A percentile compares a stretch with the other conserved stretches of the same genome.
Conservation (phyloP, 2,113 vertebrate species). For the human region GRCh38 chr5:159205501-159206000, state of each 20-base stretch:
- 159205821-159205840: background rate
- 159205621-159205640: background rate
- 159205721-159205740: slow-evolving; percentile 44
- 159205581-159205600: slow-evolving; percentile 11
- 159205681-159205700: background rate
- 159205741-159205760: background rate
- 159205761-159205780: background rate
- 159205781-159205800: background rate
- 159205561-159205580: background rate
- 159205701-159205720: background rate
- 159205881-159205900: slow-evolving; percentile 23
- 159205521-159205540: background rate
- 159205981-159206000: background rate
- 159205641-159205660: background rate
- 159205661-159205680: background rate
- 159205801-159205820: background rate
- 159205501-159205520: background rate
- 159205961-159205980: background rate
- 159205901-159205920: background rate
- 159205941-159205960: slow-evolving; percentile 52
- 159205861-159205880: slow-evolving; percentile 24
- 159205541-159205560: background rate
- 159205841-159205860: slow-evolving; percentile 21
- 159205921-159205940: background rate
- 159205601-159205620: background rate